These are phyloP conservation scores for Sakesphorus luctuosus DNA, from an alignment of 2,113 vertebrate species.

Conservation along the genomic window DNA sequence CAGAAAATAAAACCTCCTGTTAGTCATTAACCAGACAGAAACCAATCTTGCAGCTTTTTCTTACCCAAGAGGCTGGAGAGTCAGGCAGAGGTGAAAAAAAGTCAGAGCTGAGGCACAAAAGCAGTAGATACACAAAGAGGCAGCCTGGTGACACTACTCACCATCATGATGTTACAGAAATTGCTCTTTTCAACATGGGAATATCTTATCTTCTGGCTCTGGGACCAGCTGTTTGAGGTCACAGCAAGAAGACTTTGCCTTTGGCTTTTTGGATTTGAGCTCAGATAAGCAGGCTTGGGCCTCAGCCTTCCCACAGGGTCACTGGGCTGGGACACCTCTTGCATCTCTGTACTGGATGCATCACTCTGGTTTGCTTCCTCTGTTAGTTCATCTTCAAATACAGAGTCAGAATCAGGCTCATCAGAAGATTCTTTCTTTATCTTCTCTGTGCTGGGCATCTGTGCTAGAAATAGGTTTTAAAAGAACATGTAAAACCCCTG, in stretches of 20 bases:
- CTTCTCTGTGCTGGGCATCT: not conserved
- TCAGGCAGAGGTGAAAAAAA: not conserved
- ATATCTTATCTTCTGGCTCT: not conserved
- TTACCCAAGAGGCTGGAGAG: not conserved
- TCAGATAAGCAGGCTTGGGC: conserved; percentile 18
- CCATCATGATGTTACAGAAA: not conserved
- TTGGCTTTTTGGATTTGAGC: not conserved
- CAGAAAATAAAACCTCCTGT: not conserved
- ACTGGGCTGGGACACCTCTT: not conserved
- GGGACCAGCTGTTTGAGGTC: not conserved
- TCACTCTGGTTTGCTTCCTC: not conserved
- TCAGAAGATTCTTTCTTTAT: not conserved
- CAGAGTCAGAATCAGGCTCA: not conserved
- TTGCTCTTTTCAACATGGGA: not conserved
- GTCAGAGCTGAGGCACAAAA: not conserved
- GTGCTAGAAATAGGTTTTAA: not conserved
- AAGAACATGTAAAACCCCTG: not conserved
- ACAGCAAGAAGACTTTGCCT: not conserved
- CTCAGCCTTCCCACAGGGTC: not conserved
- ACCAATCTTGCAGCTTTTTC: not conserved
- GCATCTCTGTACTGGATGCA: not conserved
- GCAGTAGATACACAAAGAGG: not conserved
- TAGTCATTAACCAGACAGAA: conserved; percentile 22
- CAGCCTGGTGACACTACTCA: not conserved
- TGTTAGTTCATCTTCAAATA: not conserved